Base-by-base conservation (phyloP, 2,113 vertebrate species). In the Verasper variegatus region DNA sequence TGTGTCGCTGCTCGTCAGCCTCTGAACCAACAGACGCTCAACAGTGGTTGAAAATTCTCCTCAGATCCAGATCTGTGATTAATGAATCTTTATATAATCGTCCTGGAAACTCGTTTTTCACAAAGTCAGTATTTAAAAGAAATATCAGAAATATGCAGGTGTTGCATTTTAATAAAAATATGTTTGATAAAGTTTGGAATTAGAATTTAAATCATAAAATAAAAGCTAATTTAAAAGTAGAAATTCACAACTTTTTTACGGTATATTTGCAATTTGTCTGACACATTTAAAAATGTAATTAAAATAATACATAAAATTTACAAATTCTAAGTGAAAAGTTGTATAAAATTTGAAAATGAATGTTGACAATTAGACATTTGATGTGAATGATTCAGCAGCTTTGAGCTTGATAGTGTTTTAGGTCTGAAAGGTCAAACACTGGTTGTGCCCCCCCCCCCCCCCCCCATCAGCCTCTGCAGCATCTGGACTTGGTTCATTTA, bases 401-500 rank as follows among this genome's bases (percentile, higher is more conserved):
- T 31, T 10, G 57, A 15, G 23, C 31, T 31, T 6, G 31, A 31
- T 5, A 31, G 31, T 6, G 6, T 31, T 31, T 31, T 4, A 5
- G 31, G 5, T 31, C 31, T 31, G 31, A 31, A 31, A 31, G 31
- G 31, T 31, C 31, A 31, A 31, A 31, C 31, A 5, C 31, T 31
- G 5, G 31, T 31, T 31, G 31, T 31, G 5, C 11, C 10, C 40
- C 40, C 11, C 3, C 7, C 27, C 20, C 45, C 18, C 49, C 62
- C 37, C 35, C 27, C 27, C 56, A 5, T 71, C 59, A 35, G 15
- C n/a, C 66, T 61, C 11, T 37, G 56, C 37, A 7, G 24, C 71
- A 75, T 74, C 78, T 83, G 80, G 83, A 76, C 60, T 35, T 57
- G 55, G 77, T 78, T 78, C 37, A 42, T 49, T n/a, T 18, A 54